Conservation (phyloP, 2,797 vertebrate species). For the Geotrypetes seraphini region DNA sequence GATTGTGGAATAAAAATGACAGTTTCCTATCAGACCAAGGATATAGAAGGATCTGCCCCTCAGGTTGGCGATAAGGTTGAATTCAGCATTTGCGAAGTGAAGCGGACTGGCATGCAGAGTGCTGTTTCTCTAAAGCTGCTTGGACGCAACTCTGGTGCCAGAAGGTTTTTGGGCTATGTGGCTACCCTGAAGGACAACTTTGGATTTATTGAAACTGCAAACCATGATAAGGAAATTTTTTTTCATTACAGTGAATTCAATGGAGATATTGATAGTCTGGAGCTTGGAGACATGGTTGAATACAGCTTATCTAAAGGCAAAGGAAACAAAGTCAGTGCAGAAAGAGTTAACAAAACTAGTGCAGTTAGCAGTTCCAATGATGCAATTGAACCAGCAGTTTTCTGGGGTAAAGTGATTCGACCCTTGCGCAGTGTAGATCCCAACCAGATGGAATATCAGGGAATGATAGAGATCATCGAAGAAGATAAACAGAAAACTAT, state of each 20-base stretch:
- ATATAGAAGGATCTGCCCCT: conserved; percentile 82
- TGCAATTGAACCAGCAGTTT: conserved; percentile 68
- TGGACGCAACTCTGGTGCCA: conserved; percentile 76
- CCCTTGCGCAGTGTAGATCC: conserved; percentile 93
- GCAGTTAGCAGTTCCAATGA: conserved; percentile 85
- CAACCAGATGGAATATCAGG: conserved; percentile 94
- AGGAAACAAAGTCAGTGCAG: conserved; percentile 97
- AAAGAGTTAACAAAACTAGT: conserved; percentile 91
- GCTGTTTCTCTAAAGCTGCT: conserved; percentile 85
- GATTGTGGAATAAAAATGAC: conserved; percentile 91
- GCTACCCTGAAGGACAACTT: conserved; percentile 97
- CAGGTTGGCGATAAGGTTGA: conserved; percentile 95
- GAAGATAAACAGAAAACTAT: conserved; percentile 42
- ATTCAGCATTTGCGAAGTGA: conserved; percentile 92
- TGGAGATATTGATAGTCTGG: conserved; percentile 86
- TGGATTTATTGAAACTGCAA: conserved; percentile 96
- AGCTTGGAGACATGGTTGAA: conserved; percentile 91
- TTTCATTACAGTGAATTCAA: conserved; percentile 98
- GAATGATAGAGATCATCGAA: conserved; percentile 88
- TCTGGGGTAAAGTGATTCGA: conserved; percentile 86
- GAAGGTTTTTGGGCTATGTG: conserved; percentile 88
- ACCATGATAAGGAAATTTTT: conserved; percentile 97
- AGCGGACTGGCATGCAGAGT: conserved; percentile 88
- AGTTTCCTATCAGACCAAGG: conserved; percentile 83
- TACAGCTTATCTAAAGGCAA: conserved; percentile 95